These are phyloP conservation scores for Pandemis heparana DNA, from an alignment of 2,888 invertebrate species.

Conservation along the genomic window DNA sequence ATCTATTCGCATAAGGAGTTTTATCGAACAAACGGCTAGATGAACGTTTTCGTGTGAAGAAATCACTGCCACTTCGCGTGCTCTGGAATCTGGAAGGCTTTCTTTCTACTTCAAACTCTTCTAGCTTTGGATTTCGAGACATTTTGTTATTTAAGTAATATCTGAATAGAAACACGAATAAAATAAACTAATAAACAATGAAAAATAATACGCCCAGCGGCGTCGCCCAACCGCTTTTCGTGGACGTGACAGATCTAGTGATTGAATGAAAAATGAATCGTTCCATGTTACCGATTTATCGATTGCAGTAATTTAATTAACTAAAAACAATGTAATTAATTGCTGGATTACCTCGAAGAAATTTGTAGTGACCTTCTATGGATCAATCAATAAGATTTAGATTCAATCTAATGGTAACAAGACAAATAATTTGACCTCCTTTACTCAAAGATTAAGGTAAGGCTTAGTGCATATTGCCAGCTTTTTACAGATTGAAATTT, in stretches of 20 bases:
- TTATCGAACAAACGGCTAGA: conserved; percentile 30
- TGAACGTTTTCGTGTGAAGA: conserved; percentile 56
- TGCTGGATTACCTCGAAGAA: background rate
- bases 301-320: conserved; percentile 21
- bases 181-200: conserved; percentile 40
- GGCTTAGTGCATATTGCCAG: background rate
- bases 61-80: conserved; percentile 57
- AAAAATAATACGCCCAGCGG: conserved; percentile 26
- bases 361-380: background rate
- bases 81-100: conserved; percentile 57
- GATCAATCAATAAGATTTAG: background rate
- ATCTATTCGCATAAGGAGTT: conserved; percentile 63
- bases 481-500: too few species aligned
- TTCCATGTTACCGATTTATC: conserved; percentile 18
- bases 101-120: conserved; percentile 75
- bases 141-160: conserved; percentile 48
- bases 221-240: conserved; percentile 37
- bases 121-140: conserved; percentile 67
- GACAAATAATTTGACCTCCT: background rate
- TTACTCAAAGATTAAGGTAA: background rate
- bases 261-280: background rate
- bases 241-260: conserved; percentile 42
- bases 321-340: background rate
- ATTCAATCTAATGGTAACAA: background rate
- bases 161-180: conserved; percentile 17